These are phyloP conservation scores for Pyrocoelia pectoralis DNA, from an alignment of 2,888 invertebrate species.

Conservation along the genomic window DNA sequence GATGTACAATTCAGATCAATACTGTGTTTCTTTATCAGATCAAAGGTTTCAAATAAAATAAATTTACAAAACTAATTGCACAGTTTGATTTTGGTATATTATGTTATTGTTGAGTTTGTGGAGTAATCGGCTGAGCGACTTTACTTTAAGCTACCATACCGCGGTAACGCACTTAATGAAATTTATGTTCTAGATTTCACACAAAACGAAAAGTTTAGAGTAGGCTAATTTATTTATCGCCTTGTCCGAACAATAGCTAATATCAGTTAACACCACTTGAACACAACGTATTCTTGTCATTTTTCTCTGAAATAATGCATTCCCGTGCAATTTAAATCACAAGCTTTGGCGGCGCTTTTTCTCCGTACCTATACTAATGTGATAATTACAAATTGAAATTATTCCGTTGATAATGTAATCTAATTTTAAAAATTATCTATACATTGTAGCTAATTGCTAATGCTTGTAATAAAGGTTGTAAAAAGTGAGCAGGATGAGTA, in stretches of 20 bases:
- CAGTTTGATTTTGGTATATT: slow-evolving; percentile 21
- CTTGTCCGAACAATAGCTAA: slow-evolving; percentile 56
- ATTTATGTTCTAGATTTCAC: slow-evolving; percentile 57
- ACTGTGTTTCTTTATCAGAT: slow-evolving; percentile 59
- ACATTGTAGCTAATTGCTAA: slow-evolving; percentile 48
- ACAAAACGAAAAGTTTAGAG: slow-evolving; percentile 53
- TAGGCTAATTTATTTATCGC: slow-evolving; percentile 59
- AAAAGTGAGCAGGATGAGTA: slow-evolving; percentile 41
- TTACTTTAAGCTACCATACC: slow-evolving; percentile 55
- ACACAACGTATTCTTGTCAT: slow-evolving; percentile 42
- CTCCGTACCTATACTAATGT: neutral
- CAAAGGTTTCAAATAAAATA: slow-evolving; percentile 56
- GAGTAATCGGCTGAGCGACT: slow-evolving; percentile 47
- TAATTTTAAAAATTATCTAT: slow-evolving; percentile 40
- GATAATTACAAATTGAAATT: slow-evolving; percentile 17
- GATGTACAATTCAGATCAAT: slow-evolving; percentile 58
- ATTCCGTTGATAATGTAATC: slow-evolving; percentile 38
- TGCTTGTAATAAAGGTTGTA: slow-evolving; percentile 47
- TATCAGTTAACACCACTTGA: slow-evolving; percentile 55
- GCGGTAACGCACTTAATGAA: slow-evolving; percentile 59
- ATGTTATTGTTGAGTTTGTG: neutral
- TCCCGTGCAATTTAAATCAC: slow-evolving; percentile 32
- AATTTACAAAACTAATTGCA: slow-evolving; percentile 49
- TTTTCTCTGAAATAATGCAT: slow-evolving; percentile 35
- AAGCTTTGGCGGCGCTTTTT: slow-evolving; percentile 22